Evolutionary conservation across 2,113 vertebrate genomes (phyloP).

Genomic region (Microtus oregoni): DNA sequence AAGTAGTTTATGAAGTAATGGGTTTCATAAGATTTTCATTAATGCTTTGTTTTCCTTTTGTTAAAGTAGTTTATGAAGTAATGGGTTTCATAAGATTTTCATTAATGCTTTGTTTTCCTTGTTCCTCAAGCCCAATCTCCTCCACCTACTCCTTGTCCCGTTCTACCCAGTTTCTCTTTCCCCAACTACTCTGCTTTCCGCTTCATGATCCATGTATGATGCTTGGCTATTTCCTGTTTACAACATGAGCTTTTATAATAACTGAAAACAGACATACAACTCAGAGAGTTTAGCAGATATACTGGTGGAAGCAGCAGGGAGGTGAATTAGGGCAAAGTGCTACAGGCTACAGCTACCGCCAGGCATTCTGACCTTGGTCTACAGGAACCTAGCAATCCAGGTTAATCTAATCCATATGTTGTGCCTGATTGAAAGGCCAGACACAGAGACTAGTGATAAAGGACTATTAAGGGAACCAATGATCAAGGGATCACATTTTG

Average conservation of each 20-base stretch:
- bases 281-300: neutral
- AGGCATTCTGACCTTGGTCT: no score
- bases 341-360: neutral
- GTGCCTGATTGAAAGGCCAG: neutral
- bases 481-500: neutral
- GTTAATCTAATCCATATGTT: neutral
- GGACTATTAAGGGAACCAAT: neutral
- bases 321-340: neutral
- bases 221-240: no score
- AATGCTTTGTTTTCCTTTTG: neutral
- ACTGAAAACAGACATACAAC: neutral
- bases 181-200: neutral
- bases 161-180: neutral
- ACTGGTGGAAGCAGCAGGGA: neutral
- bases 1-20: neutral
- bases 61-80: neutral
- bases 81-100: neutral
- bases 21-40: neutral
- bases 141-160: neutral
- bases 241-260: neutral
- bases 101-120: neutral
- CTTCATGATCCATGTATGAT: neutral
- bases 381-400: neutral
- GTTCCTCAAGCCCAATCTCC: no score
- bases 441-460: neutral